Evolutionary conservation across 1,140 invertebrate species (phyloP).

Genomic region (Calephelis nemesis): DNA sequence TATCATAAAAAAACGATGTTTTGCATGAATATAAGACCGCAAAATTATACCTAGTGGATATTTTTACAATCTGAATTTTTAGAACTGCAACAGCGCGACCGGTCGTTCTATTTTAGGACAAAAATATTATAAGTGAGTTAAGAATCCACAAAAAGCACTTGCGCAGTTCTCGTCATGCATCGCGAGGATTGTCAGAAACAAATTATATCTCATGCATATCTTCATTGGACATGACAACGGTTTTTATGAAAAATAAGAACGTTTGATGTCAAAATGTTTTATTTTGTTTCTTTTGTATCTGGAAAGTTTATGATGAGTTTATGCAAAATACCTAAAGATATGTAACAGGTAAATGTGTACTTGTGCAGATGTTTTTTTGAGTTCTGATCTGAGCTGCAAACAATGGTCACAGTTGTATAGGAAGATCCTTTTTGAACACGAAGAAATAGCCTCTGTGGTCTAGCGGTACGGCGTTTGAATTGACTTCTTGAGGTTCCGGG

Average conservation of each 20-base stretch:
- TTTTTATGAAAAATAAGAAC: slow-evolving; percentile 1
- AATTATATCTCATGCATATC: slow-evolving; percentile 12
- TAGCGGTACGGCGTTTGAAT: too few relatives aligned
- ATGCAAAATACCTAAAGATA: too few relatives aligned
- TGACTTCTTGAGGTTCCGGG: too few relatives aligned
- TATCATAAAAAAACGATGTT: too few relatives aligned
- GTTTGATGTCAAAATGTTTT: not conserved
- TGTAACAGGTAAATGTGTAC: too few relatives aligned
- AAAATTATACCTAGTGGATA: not conserved
- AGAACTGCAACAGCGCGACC: slow-evolving; percentile 6
- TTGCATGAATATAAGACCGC: not conserved
- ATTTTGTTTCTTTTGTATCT: too few relatives aligned
- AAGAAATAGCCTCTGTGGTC: too few relatives aligned
- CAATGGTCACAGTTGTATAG: too few relatives aligned
- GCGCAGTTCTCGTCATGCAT: slow-evolving; percentile 2
- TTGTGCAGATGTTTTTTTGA: too few relatives aligned
- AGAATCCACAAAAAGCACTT: not conserved
- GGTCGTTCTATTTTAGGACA: slow-evolving; percentile 12
- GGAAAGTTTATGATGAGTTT: too few relatives aligned
- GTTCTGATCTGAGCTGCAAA: too few relatives aligned
- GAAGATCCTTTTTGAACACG: too few relatives aligned
- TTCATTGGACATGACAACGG: slow-evolving; percentile 10
- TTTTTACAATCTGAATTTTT: not conserved
- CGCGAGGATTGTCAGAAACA: slow-evolving; percentile 3
- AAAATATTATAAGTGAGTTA: slow-evolving; percentile 1